These are phyloP conservation scores for Sphaeridia pumilis DNA, from an alignment of 2,888 invertebrate species.

Conservation along the genomic window DNA sequence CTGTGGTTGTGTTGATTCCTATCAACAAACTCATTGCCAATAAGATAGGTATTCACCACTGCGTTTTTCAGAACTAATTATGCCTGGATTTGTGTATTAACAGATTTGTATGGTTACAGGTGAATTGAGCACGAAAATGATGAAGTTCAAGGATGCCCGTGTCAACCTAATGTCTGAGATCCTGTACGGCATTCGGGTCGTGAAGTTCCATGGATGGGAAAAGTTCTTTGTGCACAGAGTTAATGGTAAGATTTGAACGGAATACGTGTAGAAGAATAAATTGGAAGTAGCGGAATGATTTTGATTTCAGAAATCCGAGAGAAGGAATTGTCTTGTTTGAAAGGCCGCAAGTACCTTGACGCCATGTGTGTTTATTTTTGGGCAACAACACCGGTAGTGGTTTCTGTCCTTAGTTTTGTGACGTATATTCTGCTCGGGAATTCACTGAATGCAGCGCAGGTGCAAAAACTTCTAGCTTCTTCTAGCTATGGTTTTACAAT, in stretches of 20 bases:
- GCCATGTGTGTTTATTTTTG: slow-evolving; percentile 96
- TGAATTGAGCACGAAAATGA: slow-evolving; percentile 62
- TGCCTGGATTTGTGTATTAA: neutral
- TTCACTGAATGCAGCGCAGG: slow-evolving; percentile 72
- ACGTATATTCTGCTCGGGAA: slow-evolving; percentile 66
- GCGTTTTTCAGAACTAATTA: neutral
- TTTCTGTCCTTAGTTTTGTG: slow-evolving; percentile 70
- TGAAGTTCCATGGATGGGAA: slow-evolving; percentile 92
- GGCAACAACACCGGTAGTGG: slow-evolving; percentile 92
- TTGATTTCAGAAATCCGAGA: slow-evolving; percentile 49
- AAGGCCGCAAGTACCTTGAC: slow-evolving; percentile 85
- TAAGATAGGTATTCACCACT: slow-evolving; percentile 55
- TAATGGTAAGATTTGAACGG: slow-evolving; percentile 17
- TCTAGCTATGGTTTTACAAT: neutral
- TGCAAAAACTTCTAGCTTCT: too few relatives aligned
- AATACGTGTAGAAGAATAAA: neutral
- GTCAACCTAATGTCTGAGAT: slow-evolving; percentile 79
- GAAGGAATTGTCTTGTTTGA: slow-evolving; percentile 63
- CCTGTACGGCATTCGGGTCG: slow-evolving; percentile 71
- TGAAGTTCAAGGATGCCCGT: slow-evolving; percentile 80
- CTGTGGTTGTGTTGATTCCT: slow-evolving; percentile 79
- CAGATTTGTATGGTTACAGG: slow-evolving; percentile 9
- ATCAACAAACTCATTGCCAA: slow-evolving; percentile 80
- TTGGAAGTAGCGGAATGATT: neutral
- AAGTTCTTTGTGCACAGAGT: slow-evolving; percentile 25